Conservation (phyloP, 2,113 vertebrate species). For the Vicugna pacos region DNA sequence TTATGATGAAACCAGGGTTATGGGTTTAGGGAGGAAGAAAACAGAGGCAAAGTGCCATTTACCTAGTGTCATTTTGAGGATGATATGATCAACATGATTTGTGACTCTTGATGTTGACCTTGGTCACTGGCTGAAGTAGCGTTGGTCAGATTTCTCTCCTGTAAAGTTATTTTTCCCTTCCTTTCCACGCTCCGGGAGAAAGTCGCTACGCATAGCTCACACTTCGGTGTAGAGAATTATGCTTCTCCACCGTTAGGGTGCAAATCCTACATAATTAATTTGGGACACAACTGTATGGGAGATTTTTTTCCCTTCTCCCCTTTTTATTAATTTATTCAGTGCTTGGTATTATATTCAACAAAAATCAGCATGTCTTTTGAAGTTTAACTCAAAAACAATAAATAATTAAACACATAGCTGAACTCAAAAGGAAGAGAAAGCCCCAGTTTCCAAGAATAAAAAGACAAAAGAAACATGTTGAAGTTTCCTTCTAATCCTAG, state of each 20-base stretch:
- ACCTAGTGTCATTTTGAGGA: background rate
- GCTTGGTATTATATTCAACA: background rate
- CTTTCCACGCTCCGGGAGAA: background rate
- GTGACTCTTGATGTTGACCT: background rate
- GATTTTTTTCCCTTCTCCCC: background rate
- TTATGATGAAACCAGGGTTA: background rate
- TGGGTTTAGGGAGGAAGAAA: background rate
- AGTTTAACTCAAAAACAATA: background rate
- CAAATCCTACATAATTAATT: background rate
- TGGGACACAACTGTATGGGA: background rate
- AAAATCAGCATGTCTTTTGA: background rate
- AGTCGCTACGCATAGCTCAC: background rate
- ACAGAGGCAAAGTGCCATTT: background rate
- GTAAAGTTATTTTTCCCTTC: background rate
- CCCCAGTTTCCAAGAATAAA: background rate
- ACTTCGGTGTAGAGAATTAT: background rate
- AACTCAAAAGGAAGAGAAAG: background rate
- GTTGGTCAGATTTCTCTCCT: background rate
- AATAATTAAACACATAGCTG: background rate
- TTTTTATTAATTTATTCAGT: background rate
- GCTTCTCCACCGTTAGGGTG: background rate
- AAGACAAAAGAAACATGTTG: background rate
- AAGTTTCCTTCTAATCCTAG: background rate
- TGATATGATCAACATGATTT: background rate
- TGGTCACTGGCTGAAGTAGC: background rate